Evolutionary conservation across 2,888 invertebrate species (phyloP).

Genomic region (Athalia circularis): DNA sequence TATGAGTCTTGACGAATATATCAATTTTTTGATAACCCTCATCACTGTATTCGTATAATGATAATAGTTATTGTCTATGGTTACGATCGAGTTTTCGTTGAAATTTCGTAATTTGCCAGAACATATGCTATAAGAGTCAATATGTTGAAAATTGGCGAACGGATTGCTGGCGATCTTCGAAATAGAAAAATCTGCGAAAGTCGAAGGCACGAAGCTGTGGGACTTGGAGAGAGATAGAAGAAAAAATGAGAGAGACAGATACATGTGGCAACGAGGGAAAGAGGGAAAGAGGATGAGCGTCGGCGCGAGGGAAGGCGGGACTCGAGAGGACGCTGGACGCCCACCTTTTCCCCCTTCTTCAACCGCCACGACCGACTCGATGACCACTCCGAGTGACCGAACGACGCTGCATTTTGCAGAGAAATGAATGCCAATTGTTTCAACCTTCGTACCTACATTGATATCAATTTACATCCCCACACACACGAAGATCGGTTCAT

Average conservation of each 20-base stretch:
- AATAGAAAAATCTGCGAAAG: not conserved
- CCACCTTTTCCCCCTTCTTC: conserved; percentile 63
- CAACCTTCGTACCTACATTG: too few species aligned
- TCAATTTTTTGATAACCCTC: too few species aligned
- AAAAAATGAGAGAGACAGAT: conserved; percentile 56
- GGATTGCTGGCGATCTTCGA: not conserved
- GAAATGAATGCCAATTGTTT: conserved; percentile 42
- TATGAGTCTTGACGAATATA: too few species aligned
- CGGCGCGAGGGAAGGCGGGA: conserved; percentile 66
- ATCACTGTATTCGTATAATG: too few species aligned
- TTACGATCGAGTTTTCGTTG: too few species aligned
- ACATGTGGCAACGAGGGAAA: conserved; percentile 52
- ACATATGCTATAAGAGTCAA: too few species aligned
- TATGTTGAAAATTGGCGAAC: too few species aligned
- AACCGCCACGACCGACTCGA: conserved; percentile 49
- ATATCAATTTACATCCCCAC: too few species aligned
- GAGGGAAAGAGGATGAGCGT: conserved; percentile 41
- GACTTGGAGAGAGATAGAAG: conserved; percentile 41
- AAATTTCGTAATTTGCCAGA: too few species aligned
- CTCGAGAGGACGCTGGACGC: conserved; percentile 65
- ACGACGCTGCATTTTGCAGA: conserved; percentile 14
- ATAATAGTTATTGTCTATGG: too few species aligned
- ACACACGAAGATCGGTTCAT: too few species aligned
- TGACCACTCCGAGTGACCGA: conserved; percentile 40
- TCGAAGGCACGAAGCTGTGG: not conserved